phyloP scores from a whole-genome alignment of 2,888 invertebrate genomes.

The Tetragnatha montana region DNA sequence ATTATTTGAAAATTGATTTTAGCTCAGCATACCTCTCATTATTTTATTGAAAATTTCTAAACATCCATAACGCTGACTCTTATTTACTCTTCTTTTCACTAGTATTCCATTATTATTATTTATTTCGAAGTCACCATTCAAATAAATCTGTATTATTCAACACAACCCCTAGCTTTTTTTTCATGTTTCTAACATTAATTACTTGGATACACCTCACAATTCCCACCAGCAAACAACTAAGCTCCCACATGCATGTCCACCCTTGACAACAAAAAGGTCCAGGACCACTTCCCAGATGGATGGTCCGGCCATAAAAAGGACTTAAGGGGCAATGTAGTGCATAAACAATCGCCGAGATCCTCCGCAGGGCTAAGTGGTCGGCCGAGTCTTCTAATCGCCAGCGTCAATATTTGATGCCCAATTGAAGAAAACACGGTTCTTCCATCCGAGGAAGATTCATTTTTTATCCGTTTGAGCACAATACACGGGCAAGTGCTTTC shows the following conservation, averaged over 20 bases:
- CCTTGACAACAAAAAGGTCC: not conserved
- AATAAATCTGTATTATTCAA: too few species aligned
- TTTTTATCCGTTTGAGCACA: slow-evolving; percentile 28
- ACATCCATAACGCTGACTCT: too few species aligned
- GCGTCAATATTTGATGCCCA: slow-evolving; percentile 62
- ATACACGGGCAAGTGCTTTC: not conserved
- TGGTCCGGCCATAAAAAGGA: not conserved
- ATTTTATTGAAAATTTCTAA: too few species aligned
- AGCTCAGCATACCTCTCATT: too few species aligned
- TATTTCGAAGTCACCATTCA: too few species aligned
- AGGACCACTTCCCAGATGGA: not conserved
- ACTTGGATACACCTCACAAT: not conserved
- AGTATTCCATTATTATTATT: too few species aligned
- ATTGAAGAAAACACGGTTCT: slow-evolving; percentile 59
- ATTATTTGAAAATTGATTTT: too few species aligned
- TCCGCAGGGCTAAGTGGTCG: slow-evolving; percentile 37
- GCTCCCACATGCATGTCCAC: not conserved
- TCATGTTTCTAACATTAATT: too few species aligned
- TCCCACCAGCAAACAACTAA: not conserved
- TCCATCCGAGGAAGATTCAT: slow-evolving; percentile 26
- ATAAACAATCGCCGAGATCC: slow-evolving; percentile 42
- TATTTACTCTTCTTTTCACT: too few species aligned
- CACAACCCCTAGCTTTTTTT: too few species aligned
- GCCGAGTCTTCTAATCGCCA: slow-evolving; percentile 48
- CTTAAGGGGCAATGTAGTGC: slow-evolving; percentile 14